phyloP scores from a whole-genome alignment of 2,888 invertebrate genomes.

The Brachyptera putata region DNA sequence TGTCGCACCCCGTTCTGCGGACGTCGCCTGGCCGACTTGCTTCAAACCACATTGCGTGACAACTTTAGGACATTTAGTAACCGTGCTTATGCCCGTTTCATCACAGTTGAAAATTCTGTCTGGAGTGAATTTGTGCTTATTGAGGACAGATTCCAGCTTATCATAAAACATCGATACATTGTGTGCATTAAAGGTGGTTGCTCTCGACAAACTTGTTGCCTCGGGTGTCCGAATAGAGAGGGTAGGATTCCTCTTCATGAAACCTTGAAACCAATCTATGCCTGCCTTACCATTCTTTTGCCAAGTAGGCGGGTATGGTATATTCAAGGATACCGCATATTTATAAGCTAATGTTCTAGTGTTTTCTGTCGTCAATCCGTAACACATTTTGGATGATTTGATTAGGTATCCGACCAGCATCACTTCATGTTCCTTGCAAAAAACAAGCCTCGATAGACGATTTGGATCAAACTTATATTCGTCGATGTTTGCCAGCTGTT shows the following conservation, averaged over 20 bases:
- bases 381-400: slow-evolving; percentile 22
- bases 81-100: slow-evolving; percentile 20
- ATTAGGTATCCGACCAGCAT: slow-evolving; percentile 29
- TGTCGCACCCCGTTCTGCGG: neutral
- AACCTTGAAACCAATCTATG: slow-evolving; percentile 27
- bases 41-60: neutral
- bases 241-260: slow-evolving; percentile 19
- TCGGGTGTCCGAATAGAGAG: slow-evolving; percentile 27
- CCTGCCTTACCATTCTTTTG: slow-evolving; percentile 23
- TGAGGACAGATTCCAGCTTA: slow-evolving; percentile 24
- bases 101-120: neutral
- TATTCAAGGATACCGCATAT: slow-evolving; percentile 27
- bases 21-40: neutral
- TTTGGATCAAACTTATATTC: too few species aligned
- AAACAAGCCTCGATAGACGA: too few species aligned
- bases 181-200: slow-evolving; percentile 28
- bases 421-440: slow-evolving; percentile 31
- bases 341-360: slow-evolving; percentile 35
- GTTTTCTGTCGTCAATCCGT: slow-evolving; percentile 34
- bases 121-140: neutral
- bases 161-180: slow-evolving; percentile 27
- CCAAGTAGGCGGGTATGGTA: slow-evolving; percentile 27
- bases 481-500: too few species aligned
- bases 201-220: slow-evolving; percentile 27
- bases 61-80: slow-evolving; percentile 19